Evolutionary conservation across 2,113 vertebrate species (phyloP), one percentile per base, ranked within the genome.

Genomic region (Piprites chloris): DNA sequence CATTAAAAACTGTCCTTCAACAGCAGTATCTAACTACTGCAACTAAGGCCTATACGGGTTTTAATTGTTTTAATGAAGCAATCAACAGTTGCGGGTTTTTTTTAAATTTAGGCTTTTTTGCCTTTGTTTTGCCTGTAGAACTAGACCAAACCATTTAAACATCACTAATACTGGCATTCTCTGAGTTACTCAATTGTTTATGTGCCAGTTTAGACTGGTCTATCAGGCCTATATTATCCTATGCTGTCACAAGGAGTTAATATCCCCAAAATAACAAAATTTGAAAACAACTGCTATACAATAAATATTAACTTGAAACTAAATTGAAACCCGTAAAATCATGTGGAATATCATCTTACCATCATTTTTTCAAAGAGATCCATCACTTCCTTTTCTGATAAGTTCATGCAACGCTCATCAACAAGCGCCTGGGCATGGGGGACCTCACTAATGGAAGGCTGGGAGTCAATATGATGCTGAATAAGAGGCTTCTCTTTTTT

Each of bases 281-380:
- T 35, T 68, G 18, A 49, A 80, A 58, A 42, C 46, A 69, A 61
- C 4, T 50, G 23, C 26, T 26, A 56, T 20, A 9, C 28, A 50
- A 33, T 14, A 53, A 77, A 72, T 5, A 22, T 2, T 41, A 65
- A 55, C 6, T 56, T 19, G 27, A 37, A 69, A 75, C 39, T 21
- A 53, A 65, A 59, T 23, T 37, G 32, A 30, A 66, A 8, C 7
- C 32, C 19, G 22, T 13, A 23, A 65, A 42, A 37, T 2, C 0
- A 24, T 5, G 10, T 5, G 61, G 26, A 47, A 59, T 21, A 30
- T 58, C 39, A 84, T 10, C 99, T 99, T 96, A 99, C 99, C 99
- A 99, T 99, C 99, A 99, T 99, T 97, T 99, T 99, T 96, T 99
- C 99, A 96, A 99, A 99, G 69, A 99, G 98, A 97, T 99, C 99